These are phyloP conservation scores for Acanthurus tractus DNA, from an alignment of 2,797 vertebrate genomes.

Conservation along the genomic window DNA sequence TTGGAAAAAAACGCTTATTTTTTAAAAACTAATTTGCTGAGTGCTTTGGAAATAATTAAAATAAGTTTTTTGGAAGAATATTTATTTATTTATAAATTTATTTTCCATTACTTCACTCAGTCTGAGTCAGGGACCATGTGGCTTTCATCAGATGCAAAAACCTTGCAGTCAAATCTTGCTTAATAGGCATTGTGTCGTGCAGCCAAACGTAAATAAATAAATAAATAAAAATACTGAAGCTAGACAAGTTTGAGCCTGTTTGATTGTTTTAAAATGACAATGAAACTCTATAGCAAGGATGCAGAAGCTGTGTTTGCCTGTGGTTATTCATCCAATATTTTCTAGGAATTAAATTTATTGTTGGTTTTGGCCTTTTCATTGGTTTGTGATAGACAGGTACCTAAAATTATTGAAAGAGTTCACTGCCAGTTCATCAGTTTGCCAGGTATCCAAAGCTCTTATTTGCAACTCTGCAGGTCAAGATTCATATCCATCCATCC, in stretches of 20 bases:
- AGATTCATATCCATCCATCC: too few species aligned
- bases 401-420: background rate
- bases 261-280: background rate
- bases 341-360: background rate
- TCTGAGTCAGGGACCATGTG: constrained; percentile 31
- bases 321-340: constrained; percentile 14
- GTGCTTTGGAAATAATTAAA: constrained; percentile 46
- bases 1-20: constrained; percentile 22
- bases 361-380: background rate
- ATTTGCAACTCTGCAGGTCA: too few species aligned
- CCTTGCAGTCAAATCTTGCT: constrained; percentile 18
- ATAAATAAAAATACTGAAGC: background rate
- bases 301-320: background rate
- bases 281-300: background rate
- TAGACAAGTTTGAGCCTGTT: constrained; percentile 34
- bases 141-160: constrained; percentile 41
- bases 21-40: constrained; percentile 13
- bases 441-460: too few species aligned
- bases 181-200: constrained; percentile 16
- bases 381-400: background rate
- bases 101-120: constrained; percentile 35
- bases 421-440: too few species aligned
- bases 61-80: constrained; percentile 22
- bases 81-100: constrained; percentile 15
- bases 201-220: too few species aligned